These are phyloP conservation scores for Trichechus manatus DNA, from an alignment of 2,113 vertebrate genomes.

Conservation along the genomic window DNA sequence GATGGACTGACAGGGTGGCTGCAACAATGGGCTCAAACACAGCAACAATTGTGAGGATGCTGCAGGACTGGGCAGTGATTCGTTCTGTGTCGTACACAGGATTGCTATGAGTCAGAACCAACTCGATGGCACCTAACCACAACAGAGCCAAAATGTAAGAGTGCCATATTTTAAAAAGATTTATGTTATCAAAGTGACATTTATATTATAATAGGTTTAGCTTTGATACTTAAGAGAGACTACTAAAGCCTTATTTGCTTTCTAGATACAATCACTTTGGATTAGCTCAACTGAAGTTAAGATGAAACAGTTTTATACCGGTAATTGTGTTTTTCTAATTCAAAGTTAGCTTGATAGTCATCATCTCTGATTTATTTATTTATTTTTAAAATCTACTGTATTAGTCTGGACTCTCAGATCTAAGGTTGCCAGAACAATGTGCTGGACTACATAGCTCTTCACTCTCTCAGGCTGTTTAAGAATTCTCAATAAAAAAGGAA, in stretches of 20 bases:
- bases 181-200: neutral
- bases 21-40: no score
- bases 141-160: neutral
- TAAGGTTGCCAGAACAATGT: neutral
- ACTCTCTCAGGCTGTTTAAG: neutral
- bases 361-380: conserved; percentile 20
- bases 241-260: conserved; percentile 46
- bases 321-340: conserved; percentile 27
- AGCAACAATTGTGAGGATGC: no score
- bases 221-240: conserved; percentile 14
- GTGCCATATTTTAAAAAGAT: neutral
- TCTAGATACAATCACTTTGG: conserved; percentile 4
- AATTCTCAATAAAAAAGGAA: conserved; percentile 19
- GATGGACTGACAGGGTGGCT: no score
- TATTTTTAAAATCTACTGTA: conserved; percentile 1
- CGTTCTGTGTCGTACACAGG: no score
- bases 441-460: neutral
- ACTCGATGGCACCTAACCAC: no score
- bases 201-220: neutral
- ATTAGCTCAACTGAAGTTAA: conserved; percentile 44
- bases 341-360: conserved; percentile 1
- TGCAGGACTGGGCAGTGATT: no score
- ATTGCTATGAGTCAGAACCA: no score
- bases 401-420: conserved; percentile 2
- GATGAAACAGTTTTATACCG: neutral